Percentiles rank a stretch among this genome's conserved stretches.
Evolutionary conservation across 2,888 invertebrate species (phyloP).

Genomic region (Serripes groenlandicus): DNA sequence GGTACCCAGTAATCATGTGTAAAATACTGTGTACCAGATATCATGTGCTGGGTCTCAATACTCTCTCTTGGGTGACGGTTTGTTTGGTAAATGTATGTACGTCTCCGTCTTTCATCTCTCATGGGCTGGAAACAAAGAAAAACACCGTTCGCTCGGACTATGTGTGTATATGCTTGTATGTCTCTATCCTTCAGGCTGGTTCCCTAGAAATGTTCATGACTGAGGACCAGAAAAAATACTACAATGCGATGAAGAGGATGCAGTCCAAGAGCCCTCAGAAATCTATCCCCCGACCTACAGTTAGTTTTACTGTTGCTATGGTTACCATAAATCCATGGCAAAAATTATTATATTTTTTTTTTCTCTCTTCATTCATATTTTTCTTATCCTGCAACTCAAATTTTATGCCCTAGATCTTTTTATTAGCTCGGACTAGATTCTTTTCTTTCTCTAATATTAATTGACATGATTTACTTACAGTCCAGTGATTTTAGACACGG

Average conservation of each 20-base stretch:
- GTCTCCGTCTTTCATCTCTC: neutral
- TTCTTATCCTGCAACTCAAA: neutral
- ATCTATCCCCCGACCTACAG: constrained; percentile 98
- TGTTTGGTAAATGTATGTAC: constrained; percentile 13
- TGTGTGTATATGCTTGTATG: constrained; percentile 33
- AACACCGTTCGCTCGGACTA: constrained; percentile 8
- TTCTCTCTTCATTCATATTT: too few species aligned
- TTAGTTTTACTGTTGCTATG: constrained; percentile 87
- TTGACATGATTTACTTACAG: neutral
- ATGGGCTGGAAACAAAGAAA: constrained; percentile 12
- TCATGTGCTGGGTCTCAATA: neutral
- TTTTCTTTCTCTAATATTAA: neutral
- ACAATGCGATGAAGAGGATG: constrained; percentile 99
- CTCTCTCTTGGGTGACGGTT: neutral
- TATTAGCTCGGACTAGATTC: neutral
- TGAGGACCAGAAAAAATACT: constrained; percentile 99
- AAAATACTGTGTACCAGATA: neutral
- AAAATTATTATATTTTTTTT: constrained; percentile 1
- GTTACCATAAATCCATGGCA: neutral
- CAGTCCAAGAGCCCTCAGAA: constrained; percentile 99
- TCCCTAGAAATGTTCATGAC: constrained; percentile 99
- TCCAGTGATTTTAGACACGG: neutral
- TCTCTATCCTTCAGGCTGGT: constrained; percentile 88
- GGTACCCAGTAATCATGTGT: neutral
- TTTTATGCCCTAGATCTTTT: neutral